These are phyloP conservation scores for Gambusia holbrooki DNA, from an alignment of 2,113 vertebrate genomes.

Conservation along the genomic window DNA sequence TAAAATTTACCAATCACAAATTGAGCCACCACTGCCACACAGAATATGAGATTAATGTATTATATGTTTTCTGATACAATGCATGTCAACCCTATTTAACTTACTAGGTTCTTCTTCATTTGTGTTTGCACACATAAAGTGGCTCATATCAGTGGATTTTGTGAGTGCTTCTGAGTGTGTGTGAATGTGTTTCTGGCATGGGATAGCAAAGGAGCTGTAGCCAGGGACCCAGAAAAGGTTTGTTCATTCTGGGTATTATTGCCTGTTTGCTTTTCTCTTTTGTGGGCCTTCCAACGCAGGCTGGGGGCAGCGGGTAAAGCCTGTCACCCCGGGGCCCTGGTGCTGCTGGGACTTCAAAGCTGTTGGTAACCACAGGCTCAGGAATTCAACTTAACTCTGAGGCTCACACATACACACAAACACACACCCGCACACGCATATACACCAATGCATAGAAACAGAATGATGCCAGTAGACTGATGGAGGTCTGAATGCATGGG, in stretches of 20 bases:
- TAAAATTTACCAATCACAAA: background rate
- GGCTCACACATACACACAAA: slow-evolving; percentile 20
- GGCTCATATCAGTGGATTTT: background rate
- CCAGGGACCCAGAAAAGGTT: slow-evolving; percentile 63
- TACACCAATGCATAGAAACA: slow-evolving; percentile 8
- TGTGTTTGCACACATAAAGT: slow-evolving; percentile 13
- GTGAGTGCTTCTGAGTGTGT: slow-evolving; percentile 2
- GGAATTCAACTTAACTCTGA: slow-evolving; percentile 73
- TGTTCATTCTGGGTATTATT: slow-evolving; percentile 70
- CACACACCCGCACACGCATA: slow-evolving; percentile 14
- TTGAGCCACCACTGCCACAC: background rate
- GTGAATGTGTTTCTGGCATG: slow-evolving; percentile 20
- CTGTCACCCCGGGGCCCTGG: slow-evolving; percentile 61
- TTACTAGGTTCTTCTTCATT: slow-evolving; percentile 20
- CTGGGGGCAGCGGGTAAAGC: slow-evolving; percentile 60
- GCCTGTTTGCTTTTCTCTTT: slow-evolving; percentile 79
- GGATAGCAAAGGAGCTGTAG: slow-evolving; percentile 28
- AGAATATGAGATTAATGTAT: slow-evolving; percentile 5
- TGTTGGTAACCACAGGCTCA: slow-evolving; percentile 77
- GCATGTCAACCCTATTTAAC: slow-evolving; percentile 17
- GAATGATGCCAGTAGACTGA: slow-evolving; percentile 14
- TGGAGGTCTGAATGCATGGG: slow-evolving; percentile 41
- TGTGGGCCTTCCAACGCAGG: slow-evolving; percentile 67
- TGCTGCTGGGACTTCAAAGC: slow-evolving; percentile 78
- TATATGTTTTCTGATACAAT: background rate